phyloP scores from a whole-genome alignment of 2,888 invertebrate genomes.

The Leuctra nigra region DNA sequence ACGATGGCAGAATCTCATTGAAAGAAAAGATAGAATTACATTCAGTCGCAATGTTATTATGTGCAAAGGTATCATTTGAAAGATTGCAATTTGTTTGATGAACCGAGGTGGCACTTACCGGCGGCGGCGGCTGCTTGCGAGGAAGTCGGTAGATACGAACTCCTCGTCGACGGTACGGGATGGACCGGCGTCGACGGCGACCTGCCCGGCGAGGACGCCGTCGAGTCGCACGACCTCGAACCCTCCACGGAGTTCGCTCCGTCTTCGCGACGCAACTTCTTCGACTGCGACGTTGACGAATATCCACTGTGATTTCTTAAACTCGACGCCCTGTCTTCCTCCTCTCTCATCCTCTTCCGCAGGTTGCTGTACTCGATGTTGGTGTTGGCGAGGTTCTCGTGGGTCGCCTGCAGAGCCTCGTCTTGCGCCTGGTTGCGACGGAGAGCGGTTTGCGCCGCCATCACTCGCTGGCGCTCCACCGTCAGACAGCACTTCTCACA shows the following conservation, averaged over 20 bases:
- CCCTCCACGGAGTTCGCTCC: conserved; percentile 1
- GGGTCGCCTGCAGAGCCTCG: conserved; percentile 41
- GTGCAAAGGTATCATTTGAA: no score
- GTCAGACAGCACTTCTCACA: conserved; percentile 85
- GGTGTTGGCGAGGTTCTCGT: no score
- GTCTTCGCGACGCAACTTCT: not conserved
- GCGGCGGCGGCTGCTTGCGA: not conserved
- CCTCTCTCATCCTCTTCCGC: not conserved
- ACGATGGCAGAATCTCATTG: no score
- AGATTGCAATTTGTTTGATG: no score
- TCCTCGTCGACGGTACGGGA: not conserved
- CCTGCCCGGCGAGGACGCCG: not conserved
- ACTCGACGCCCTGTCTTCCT: not conserved
- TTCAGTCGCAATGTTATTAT: no score
- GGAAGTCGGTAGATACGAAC: not conserved
- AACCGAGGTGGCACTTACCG: not conserved
- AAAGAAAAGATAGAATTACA: no score
- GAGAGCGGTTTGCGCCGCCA: conserved; percentile 82
- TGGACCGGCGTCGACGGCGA: not conserved
- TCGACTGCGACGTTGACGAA: not conserved
- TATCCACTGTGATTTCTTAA: no score
- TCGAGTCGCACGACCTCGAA: conserved; percentile 13
- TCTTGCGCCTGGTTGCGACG: conserved; percentile 81
- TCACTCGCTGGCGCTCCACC: conserved; percentile 78
- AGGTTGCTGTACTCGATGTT: no score